These are phyloP conservation scores for Tinea trinotella DNA, from an alignment of 2,888 invertebrate genomes.

Conservation along the genomic window DNA sequence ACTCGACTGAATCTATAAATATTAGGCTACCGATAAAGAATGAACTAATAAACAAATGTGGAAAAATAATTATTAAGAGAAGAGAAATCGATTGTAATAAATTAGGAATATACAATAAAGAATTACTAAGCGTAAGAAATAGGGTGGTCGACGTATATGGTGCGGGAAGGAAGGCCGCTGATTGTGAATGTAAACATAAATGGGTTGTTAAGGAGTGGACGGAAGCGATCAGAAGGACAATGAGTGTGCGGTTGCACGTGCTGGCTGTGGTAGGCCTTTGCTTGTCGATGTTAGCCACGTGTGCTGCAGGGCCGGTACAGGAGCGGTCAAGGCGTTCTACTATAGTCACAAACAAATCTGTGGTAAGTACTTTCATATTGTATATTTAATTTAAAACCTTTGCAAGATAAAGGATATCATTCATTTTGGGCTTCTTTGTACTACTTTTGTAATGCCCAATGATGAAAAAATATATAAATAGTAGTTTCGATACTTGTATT, in stretches of 20 bases:
- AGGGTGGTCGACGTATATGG: slow-evolving; percentile 49
- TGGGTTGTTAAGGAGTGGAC: slow-evolving; percentile 42
- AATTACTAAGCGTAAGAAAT: slow-evolving; percentile 29
- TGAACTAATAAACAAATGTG: slow-evolving; percentile 40
- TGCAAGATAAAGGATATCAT: no score
- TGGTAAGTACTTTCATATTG: slow-evolving; percentile 43
- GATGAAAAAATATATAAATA: no score
- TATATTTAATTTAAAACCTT: no score
- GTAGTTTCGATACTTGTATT: no score
- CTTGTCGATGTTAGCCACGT: slow-evolving; percentile 43
- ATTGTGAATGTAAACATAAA: slow-evolving; percentile 60
- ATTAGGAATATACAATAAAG: slow-evolving; percentile 48
- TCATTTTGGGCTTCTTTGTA: no score
- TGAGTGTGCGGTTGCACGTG: slow-evolving; percentile 43
- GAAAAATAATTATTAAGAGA: slow-evolving; percentile 42
- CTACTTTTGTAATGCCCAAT: no score
- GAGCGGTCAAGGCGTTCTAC: slow-evolving; percentile 38
- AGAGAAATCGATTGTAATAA: slow-evolving; percentile 35
- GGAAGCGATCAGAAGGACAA: slow-evolving; percentile 49
- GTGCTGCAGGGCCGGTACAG: slow-evolving; percentile 44
- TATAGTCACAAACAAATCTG: slow-evolving; percentile 38
- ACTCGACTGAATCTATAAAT: slow-evolving; percentile 49
- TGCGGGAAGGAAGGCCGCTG: slow-evolving; percentile 43
- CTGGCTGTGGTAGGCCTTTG: slow-evolving; percentile 43
- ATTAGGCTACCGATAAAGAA: background rate